Conservation (phyloP, 2,888 invertebrate species). For the Microdon myrmicae region DNA sequence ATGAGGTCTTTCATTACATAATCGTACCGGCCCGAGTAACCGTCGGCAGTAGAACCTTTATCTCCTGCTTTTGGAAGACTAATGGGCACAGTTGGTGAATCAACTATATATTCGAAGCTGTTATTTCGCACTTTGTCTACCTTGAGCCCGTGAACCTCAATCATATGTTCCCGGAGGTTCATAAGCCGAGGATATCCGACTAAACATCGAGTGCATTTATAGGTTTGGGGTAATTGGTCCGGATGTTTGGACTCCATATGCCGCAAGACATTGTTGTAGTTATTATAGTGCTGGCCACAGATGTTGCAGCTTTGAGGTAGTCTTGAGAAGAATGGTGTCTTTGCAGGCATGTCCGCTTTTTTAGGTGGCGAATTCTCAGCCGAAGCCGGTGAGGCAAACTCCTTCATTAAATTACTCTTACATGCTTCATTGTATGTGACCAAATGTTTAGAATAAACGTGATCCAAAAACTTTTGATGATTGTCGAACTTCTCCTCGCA, state of each 20-base stretch:
- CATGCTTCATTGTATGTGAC: slow-evolving; percentile 55
- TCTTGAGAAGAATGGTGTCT: slow-evolving; percentile 63
- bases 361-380: slow-evolving; percentile 40
- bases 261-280: slow-evolving; percentile 66
- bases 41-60: slow-evolving; percentile 55
- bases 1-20: slow-evolving; percentile 66
- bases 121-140: slow-evolving; percentile 61
- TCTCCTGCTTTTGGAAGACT: slow-evolving; percentile 14
- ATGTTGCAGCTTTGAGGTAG: slow-evolving; percentile 66
- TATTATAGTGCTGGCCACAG: slow-evolving; percentile 66
- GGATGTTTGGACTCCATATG: slow-evolving; percentile 68
- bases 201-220: slow-evolving; percentile 65
- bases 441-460: slow-evolving; percentile 66
- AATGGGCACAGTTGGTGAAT: slow-evolving; percentile 61
- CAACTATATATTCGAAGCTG: slow-evolving; percentile 63
- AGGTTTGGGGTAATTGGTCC: slow-evolving; percentile 66
- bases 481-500: slow-evolving; percentile 65
- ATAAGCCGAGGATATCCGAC: slow-evolving; percentile 65
- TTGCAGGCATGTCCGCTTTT: slow-evolving; percentile 53
- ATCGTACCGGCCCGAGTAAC: slow-evolving; percentile 63
- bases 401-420: slow-evolving; percentile 49
- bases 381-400: slow-evolving; percentile 26
- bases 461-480: slow-evolving; percentile 65
- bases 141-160: slow-evolving; percentile 61
- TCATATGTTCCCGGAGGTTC: slow-evolving; percentile 66